A percentile compares a stretch with the other conserved stretches of the same genome.
phyloP scores from a whole-genome alignment of 2,113 vertebrate species.

The Typhlomys cinereus region DNA sequence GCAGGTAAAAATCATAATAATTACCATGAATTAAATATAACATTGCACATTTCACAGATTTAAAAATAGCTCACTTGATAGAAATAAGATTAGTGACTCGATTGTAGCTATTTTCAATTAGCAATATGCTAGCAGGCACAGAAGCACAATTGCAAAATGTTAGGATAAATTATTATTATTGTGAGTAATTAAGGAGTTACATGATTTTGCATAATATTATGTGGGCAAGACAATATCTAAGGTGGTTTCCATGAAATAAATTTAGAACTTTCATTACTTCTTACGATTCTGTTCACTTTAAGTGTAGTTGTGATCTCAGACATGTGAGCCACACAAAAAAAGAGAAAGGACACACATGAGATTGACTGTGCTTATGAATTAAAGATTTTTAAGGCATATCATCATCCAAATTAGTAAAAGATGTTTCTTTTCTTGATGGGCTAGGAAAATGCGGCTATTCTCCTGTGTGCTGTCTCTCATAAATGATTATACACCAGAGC shows the following conservation, averaged over 20 bases:
- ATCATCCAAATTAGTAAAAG: not conserved
- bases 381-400: not conserved
- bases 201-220: not conserved
- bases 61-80: not conserved
- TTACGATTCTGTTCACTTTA: accelerated
- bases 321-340: not conserved
- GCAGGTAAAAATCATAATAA: not conserved
- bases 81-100: not conserved
- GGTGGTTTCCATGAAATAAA: not conserved
- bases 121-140: no score
- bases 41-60: not conserved
- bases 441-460: not conserved
- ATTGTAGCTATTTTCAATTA: no score
- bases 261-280: accelerated
- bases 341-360: not conserved
- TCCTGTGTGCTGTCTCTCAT: not conserved
- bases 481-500: no score
- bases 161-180: not conserved
- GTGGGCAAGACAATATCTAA: not conserved
- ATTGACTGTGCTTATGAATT: not conserved
- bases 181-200: not conserved
- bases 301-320: not conserved
- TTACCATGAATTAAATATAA: not conserved
- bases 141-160: no score
- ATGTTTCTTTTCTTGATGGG: not conserved